Conservation (phyloP, 2,113 vertebrate species). For the Dromas ardeola region DNA sequence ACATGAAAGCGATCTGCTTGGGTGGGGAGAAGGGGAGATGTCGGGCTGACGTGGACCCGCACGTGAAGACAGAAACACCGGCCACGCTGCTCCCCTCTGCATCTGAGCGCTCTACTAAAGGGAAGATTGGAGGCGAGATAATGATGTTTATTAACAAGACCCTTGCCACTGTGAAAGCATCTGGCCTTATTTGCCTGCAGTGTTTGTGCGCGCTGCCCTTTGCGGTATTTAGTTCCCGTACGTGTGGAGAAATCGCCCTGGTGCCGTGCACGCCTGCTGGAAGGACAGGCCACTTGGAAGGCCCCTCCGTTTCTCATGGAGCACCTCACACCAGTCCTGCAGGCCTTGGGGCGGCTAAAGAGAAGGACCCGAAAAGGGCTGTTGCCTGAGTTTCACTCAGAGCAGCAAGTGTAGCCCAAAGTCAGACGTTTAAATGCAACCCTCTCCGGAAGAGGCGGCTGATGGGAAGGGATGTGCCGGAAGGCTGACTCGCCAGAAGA, state of each 20-base stretch:
- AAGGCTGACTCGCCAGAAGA: not conserved
- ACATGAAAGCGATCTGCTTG: constrained; percentile 12
- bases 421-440: not conserved
- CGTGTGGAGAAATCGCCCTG: rapidly evolving
- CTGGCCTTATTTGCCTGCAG: not conserved
- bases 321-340: not conserved
- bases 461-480: not conserved
- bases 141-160: not conserved
- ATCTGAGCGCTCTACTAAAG: not conserved
- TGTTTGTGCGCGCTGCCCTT: not conserved
- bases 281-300: not conserved
- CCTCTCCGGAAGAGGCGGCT: not conserved
- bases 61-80: not conserved
- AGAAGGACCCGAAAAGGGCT: not conserved
- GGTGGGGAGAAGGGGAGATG: not conserved
- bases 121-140: not conserved
- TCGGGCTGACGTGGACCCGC: rapidly evolving
- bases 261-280: not conserved
- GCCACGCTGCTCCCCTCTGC: rapidly evolving
- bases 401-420: not conserved
- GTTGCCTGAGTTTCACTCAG: not conserved
- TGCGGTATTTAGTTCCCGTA: rapidly evolving
- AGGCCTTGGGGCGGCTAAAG: not conserved
- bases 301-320: not conserved
- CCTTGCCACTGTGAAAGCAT: not conserved